Percentiles rank a stretch among this genome's conserved stretches.
These are phyloP conservation scores for Scaptomyza cyrtandrae DNA, from an alignment of 2,888 invertebrate genomes.

Conservation along the genomic window DNA sequence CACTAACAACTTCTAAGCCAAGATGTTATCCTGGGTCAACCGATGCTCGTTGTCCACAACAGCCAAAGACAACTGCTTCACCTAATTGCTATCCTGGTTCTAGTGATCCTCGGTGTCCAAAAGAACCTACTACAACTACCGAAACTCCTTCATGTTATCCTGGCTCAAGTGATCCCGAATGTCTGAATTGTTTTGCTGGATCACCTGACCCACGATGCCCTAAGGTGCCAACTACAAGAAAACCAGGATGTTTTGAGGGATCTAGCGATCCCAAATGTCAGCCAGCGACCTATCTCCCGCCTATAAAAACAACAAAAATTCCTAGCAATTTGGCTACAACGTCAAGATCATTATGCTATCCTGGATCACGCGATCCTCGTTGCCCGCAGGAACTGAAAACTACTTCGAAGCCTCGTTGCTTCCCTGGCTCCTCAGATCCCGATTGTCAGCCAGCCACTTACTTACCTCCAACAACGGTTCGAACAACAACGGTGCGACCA, in stretches of 20 bases:
- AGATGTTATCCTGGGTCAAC: slow-evolving; percentile 37
- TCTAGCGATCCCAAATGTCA: slow-evolving; percentile 74
- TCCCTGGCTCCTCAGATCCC: slow-evolving; percentile 79
- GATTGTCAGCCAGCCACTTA: slow-evolving; percentile 3
- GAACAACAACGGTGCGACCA: neutral
- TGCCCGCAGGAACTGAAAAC: slow-evolving; percentile 16
- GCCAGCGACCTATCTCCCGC: slow-evolving; percentile 54
- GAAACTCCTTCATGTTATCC: slow-evolving; percentile 26
- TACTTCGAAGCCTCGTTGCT: slow-evolving; percentile 27
- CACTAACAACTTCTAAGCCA: slow-evolving; percentile 9
- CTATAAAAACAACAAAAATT: slow-evolving; percentile 31
- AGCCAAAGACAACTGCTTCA: slow-evolving; percentile 40
- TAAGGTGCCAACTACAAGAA: slow-evolving; percentile 44
- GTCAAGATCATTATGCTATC: slow-evolving; percentile 1
- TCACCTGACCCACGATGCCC: slow-evolving; percentile 66
- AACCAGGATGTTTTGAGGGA: slow-evolving; percentile 82
- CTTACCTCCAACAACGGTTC: neutral
- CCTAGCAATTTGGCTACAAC: slow-evolving; percentile 14
- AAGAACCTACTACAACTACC: slow-evolving; percentile 1
- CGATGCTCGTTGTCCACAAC: slow-evolving; percentile 67
- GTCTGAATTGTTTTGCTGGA: slow-evolving; percentile 81
- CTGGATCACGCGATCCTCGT: slow-evolving; percentile 25
- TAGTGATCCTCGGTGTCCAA: slow-evolving; percentile 70
- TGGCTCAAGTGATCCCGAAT: slow-evolving; percentile 79
- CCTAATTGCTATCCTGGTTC: slow-evolving; percentile 25